A percentile compares a stretch with the other conserved stretches of the same genome.
phyloP scores from a whole-genome alignment of 1,140 invertebrate species.

The Elysia chlorotica region DNA sequence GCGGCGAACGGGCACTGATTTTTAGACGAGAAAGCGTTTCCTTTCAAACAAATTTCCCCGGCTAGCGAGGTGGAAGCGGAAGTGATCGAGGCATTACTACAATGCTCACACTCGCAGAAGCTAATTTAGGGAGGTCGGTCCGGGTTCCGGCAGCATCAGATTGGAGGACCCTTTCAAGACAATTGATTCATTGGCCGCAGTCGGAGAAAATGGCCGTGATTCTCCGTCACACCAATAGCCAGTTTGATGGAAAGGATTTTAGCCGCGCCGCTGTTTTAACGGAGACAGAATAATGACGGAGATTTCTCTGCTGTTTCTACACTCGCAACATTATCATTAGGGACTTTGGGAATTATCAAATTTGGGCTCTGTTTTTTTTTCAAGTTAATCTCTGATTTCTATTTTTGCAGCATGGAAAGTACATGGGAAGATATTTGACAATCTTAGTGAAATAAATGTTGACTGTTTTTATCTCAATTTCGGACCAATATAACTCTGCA shows the following conservation, averaged over 20 bases:
- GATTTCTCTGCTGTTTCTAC: no score
- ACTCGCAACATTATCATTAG: no score
- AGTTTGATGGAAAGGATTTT: slow-evolving; percentile 21
- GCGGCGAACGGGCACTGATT: slow-evolving; percentile 16
- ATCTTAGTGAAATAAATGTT: no score
- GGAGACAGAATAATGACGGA: no score
- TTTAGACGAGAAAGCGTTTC: slow-evolving; percentile 25
- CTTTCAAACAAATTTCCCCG: slow-evolving; percentile 23
- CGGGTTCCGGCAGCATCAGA: slow-evolving; percentile 21
- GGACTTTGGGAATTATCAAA: no score
- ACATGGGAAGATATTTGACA: no score
- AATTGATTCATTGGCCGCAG: slow-evolving; percentile 27
- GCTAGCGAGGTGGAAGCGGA: slow-evolving; percentile 22
- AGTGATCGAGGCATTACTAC: slow-evolving; percentile 26
- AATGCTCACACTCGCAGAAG: slow-evolving; percentile 25
- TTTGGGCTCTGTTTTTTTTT: no score
- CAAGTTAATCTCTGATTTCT: no score
- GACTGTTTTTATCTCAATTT: no score
- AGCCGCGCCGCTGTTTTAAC: no score
- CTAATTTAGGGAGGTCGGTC: slow-evolving; percentile 18
- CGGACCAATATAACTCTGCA: no score
- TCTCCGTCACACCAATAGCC: slow-evolving; percentile 22
- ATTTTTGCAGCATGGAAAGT: no score
- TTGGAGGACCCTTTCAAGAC: slow-evolving; percentile 23
- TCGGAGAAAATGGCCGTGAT: slow-evolving; percentile 24